phyloP scores from a whole-genome alignment of 2,797 vertebrate genomes.

The Manis pentadactyla region DNA sequence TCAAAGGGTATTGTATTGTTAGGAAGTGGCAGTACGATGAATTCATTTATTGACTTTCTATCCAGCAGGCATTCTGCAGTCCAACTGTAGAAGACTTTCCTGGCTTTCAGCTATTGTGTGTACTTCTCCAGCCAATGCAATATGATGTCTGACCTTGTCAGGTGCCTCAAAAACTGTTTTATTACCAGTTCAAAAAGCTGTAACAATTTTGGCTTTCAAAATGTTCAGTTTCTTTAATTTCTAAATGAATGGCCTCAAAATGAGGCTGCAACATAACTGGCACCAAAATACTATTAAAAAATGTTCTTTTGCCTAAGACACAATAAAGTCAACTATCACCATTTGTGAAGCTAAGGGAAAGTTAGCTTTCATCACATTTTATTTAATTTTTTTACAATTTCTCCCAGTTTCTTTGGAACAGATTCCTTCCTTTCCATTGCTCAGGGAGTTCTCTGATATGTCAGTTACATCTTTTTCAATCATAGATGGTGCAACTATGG shows the following conservation, averaged over 20 bases:
- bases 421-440: neutral
- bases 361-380: neutral
- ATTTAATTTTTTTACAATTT: neutral
- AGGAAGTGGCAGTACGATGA: neutral
- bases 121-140: neutral
- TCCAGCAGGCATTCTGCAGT: neutral
- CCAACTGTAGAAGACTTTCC: neutral
- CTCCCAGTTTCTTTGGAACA: neutral
- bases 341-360: neutral
- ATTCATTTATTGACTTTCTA: neutral
- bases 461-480: neutral
- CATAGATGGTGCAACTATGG: neutral
- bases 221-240: constrained; percentile 14
- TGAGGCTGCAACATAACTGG: neutral
- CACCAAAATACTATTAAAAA: neutral
- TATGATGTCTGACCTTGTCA: neutral
- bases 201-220: neutral
- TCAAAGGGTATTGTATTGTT: neutral
- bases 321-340: neutral
- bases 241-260: neutral
- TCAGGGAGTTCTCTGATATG: neutral
- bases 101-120: neutral
- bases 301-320: neutral
- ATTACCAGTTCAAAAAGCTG: neutral
- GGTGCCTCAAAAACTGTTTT: neutral